phyloP scores from a whole-genome alignment of 2,888 invertebrate genomes.

The Dermolepida albohirtum region DNA sequence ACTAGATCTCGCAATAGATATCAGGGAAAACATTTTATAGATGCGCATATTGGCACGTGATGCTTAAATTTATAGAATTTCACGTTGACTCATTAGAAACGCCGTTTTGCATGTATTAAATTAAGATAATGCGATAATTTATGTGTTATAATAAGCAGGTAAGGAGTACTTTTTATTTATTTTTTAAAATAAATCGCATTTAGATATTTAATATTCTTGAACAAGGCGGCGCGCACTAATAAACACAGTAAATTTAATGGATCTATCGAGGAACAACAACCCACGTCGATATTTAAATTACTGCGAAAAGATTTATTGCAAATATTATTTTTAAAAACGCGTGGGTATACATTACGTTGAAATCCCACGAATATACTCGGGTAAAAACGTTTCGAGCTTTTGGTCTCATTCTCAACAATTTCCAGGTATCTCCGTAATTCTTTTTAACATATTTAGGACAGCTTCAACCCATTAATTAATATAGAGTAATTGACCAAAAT shows the following conservation, averaged over 20 bases:
- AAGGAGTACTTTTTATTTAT: background rate
- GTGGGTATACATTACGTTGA: background rate
- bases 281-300: conserved; percentile 20
- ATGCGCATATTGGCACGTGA: conserved; percentile 7
- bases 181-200: conserved; percentile 1
- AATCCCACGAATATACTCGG: too few relatives aligned
- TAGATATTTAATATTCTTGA: background rate
- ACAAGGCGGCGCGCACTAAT: background rate
- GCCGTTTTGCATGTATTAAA: conserved; percentile 15
- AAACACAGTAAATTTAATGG: background rate
- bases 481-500: too few relatives aligned
- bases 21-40: background rate
- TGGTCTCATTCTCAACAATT: too few relatives aligned
- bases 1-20: conserved; percentile 4
- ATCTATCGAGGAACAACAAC: background rate
- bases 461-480: too few relatives aligned
- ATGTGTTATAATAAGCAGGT: conserved; percentile 13
- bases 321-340: conserved; percentile 3
- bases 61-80: conserved; percentile 8
- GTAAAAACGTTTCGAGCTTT: too few relatives aligned
- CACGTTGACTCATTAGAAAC: conserved; percentile 9
- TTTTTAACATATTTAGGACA: too few relatives aligned
- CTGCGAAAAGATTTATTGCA: conserved; percentile 13
- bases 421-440: too few relatives aligned
- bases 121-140: conserved; percentile 27